These are phyloP conservation scores for Rhabdornis inornatus DNA, from an alignment of 2,113 vertebrate genomes.

Conservation along the genomic window DNA sequence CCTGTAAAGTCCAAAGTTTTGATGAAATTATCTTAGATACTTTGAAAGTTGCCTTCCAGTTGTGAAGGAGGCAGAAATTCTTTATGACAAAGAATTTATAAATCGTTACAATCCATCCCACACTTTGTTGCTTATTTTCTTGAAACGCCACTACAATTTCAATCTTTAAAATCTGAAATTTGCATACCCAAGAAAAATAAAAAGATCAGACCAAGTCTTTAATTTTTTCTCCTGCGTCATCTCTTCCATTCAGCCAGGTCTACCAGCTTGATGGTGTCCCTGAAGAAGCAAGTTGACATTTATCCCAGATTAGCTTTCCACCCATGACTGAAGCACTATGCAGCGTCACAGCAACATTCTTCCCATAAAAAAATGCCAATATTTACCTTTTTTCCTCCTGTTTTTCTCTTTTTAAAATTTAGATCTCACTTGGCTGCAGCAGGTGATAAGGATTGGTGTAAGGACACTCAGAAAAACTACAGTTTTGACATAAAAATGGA, in stretches of 20 bases:
- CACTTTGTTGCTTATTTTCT: background rate
- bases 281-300: background rate
- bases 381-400: background rate
- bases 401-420: background rate
- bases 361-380: background rate
- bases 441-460: background rate
- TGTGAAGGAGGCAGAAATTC: background rate
- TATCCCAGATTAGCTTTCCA: background rate
- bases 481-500: background rate
- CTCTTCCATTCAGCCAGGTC: background rate
- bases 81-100: background rate
- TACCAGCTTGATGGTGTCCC: background rate
- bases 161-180: background rate
- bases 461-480: background rate
- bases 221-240: background rate
- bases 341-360: background rate
- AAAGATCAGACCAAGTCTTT: background rate
- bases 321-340: background rate
- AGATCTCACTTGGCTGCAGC: background rate
- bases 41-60: background rate
- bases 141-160: background rate
- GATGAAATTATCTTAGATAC: background rate
- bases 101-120: background rate
- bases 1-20: background rate
- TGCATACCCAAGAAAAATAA: background rate